Evolutionary conservation across 2,113 vertebrate species (phyloP).

Genomic region (Entelurus aequoreus): DNA sequence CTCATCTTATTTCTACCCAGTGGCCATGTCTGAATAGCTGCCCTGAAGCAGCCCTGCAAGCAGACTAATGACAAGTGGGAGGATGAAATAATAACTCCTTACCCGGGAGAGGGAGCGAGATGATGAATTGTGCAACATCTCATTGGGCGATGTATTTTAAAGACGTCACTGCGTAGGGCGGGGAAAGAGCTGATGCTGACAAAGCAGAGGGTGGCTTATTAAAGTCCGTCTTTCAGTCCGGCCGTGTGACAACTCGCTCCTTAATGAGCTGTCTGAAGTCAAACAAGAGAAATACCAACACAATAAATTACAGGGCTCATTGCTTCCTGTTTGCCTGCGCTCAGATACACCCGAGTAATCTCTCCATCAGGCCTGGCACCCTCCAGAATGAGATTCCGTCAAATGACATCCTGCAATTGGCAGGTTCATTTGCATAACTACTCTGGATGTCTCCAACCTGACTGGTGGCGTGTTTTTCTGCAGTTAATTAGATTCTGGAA

Average conservation of each 20-base stretch:
- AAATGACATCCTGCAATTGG: constrained; percentile 42
- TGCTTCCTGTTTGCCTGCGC: constrained; percentile 45
- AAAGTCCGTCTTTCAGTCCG: constrained; percentile 42
- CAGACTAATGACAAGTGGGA: constrained; percentile 56
- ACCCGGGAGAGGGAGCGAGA: constrained; percentile 38
- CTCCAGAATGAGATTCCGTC: constrained; percentile 58
- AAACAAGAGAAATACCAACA: constrained; percentile 56
- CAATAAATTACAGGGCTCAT: constrained; percentile 58
- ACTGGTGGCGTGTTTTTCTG: constrained; percentile 49
- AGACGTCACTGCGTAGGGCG: constrained; percentile 35
- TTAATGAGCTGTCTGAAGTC: constrained; percentile 65
- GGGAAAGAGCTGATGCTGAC: constrained; percentile 56
- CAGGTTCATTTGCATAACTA: constrained; percentile 51
- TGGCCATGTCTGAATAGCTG: constrained; percentile 25
- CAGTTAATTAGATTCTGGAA: constrained; percentile 64
- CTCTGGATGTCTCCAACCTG: constrained; percentile 45
- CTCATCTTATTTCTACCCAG: constrained; percentile 21
- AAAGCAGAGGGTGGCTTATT: constrained; percentile 31
- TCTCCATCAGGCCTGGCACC: constrained; percentile 44
- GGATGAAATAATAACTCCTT: constrained; percentile 47
- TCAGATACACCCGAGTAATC: constrained; percentile 51
- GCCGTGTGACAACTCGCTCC: constrained; percentile 38
- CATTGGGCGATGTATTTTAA: constrained; percentile 57
- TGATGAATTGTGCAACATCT: constrained; percentile 67
- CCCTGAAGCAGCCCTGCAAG: constrained; percentile 56